A percentile compares a stretch with the other conserved stretches of the same genome.
Conservation (phyloP, 1,140 invertebrate species). For the Cotesia typhae region DNA sequence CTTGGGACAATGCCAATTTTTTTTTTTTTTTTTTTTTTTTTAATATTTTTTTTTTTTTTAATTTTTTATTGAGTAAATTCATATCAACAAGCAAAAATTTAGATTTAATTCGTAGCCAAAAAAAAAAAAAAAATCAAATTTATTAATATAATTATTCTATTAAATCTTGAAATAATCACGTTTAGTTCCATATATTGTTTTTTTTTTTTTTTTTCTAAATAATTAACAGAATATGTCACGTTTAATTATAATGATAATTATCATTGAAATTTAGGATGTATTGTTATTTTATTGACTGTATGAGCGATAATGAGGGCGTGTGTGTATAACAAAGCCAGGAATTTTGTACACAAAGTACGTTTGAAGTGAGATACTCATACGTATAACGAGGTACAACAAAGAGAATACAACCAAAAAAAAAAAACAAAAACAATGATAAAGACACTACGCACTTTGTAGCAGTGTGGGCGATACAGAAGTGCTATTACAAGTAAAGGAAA, state of each 20-base stretch:
- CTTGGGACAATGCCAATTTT: not conserved
- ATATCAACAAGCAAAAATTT: not conserved
- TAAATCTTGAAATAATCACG: too few relatives aligned
- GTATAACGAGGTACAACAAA: constrained; percentile 16
- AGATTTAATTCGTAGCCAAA: too few relatives aligned
- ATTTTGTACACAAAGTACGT: constrained; percentile 9
- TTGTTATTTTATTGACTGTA: constrained; percentile 20
- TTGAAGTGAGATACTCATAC: constrained; percentile 19
- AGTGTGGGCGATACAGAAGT: constrained; percentile 8
- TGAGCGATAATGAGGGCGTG: constrained; percentile 4
- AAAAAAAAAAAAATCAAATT: too few relatives aligned
- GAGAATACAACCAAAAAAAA: not conserved
- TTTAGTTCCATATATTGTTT: too few relatives aligned
- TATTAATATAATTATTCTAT: too few relatives aligned
- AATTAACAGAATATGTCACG: too few relatives aligned
- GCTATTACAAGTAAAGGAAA: not conserved
- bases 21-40: constrained; percentile 1
- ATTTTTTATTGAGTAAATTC: constrained; percentile 23
- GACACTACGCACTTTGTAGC: too few relatives aligned
- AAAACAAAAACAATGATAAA: not conserved
- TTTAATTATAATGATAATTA: not conserved
- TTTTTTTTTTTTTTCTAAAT: too few relatives aligned
- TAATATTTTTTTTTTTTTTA: not conserved
- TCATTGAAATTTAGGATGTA: not conserved
- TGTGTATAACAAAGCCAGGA: constrained; percentile 2